Percentiles rank a stretch among this genome's conserved stretches.
These are phyloP conservation scores for Pterostichus madidus DNA, from an alignment of 2,888 invertebrate species.

Conservation along the genomic window DNA sequence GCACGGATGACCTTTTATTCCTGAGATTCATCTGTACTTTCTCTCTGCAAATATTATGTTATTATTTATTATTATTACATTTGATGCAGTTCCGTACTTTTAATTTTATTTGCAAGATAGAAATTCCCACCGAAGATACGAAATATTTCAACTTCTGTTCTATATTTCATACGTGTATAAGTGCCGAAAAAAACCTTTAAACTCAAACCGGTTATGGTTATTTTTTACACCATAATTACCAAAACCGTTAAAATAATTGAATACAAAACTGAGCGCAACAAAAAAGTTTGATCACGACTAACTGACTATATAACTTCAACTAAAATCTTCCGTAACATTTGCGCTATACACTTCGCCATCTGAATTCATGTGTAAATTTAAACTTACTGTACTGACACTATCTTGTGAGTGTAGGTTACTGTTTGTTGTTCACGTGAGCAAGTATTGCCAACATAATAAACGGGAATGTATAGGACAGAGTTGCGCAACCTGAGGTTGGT, in stretches of 20 bases:
- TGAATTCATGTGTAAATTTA: slow-evolving; percentile 5
- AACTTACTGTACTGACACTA: not conserved
- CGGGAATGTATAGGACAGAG: slow-evolving; percentile 60
- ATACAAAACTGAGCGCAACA: not conserved
- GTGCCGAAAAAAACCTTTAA: not conserved
- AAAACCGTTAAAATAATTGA: slow-evolving; percentile 37
- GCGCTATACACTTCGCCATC: not conserved
- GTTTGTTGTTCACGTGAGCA: slow-evolving; percentile 24
- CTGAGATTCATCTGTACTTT: slow-evolving; percentile 11
- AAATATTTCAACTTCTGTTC: slow-evolving; percentile 6
- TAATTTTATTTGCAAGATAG: not conserved
- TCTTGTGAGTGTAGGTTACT: slow-evolving; percentile 14
- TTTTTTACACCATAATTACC: not conserved
- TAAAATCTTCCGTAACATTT: too few relatives aligned
- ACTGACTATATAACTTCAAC: too few relatives aligned
- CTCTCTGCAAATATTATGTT: slow-evolving; percentile 14
- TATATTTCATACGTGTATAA: not conserved
- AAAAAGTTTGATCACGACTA: not conserved
- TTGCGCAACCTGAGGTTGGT: slow-evolving; percentile 54
- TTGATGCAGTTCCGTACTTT: slow-evolving; percentile 4
- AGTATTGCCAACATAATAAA: slow-evolving; percentile 1
- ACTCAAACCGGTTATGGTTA: not conserved
- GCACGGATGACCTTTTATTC: slow-evolving; percentile 23
- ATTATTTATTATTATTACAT: slow-evolving; percentile 26
- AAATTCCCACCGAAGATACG: not conserved